Base-by-base conservation (phyloP, 2,888 invertebrate genomes). In the Phoenoteleia sp. region DNA sequence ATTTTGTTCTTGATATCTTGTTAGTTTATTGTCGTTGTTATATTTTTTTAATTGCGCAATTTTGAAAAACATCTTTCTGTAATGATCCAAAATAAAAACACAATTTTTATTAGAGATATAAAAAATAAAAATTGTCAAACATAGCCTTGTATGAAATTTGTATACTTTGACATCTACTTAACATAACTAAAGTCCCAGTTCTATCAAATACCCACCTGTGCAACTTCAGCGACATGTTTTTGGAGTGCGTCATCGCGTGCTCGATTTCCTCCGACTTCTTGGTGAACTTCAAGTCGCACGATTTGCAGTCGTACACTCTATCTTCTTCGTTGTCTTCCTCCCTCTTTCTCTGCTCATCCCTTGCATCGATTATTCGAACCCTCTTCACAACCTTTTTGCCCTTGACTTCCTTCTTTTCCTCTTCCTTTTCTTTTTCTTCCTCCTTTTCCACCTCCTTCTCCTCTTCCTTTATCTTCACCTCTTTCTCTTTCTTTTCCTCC, bases 161-260 rank as follows among this genome's bases (percentile, higher is more conserved):
- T n/a, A n/a, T n/a, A n/a, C n/a, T n/a, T n/a, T n/a, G n/a, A n/a
- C n/a, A n/a, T n/a, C n/a, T n/a, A n/a, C n/a, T n/a, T n/a, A n/a
- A n/a, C n/a, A n/a, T n/a, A n/a, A n/a, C n/a, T n/a, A n/a, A n/a
- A n/a, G n/a, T n/a, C n/a, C n/a, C n/a, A n/a, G n/a, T n/a, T n/a
- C n/a, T n/a, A n/a, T n/a, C 9, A 21, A 19, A 52, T 13, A 27
- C 5, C 15, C 45, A 81, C 82, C 89, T 91, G 11, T 89, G 27
- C 13, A 93, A 80, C 56, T 90, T 88, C 4, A 93, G 76, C 66
- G 88, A 81, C 4, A 89, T 88, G 23, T 89, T 90, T 47, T 92
- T 93, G 29, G 87, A 89, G 58, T 93, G 93, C 0, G 89, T 88
- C 13, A 93, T 58, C 67, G 91, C 89, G 45, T 93, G 93, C 9